phyloP scores from a whole-genome alignment of 2,888 invertebrate species.

The Lasius platythorax region DNA sequence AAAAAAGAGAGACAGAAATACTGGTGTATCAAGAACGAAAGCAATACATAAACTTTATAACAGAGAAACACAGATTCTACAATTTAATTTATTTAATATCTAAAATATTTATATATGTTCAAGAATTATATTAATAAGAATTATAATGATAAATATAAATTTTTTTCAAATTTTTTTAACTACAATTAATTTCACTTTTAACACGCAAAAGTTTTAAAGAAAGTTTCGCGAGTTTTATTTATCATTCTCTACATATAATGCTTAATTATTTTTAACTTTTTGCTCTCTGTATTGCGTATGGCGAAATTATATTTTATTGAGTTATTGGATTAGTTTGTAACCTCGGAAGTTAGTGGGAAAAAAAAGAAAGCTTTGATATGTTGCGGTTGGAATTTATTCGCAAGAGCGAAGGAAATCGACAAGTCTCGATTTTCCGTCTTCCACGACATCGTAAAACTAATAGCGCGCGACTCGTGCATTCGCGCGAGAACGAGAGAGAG shows the following conservation, averaged over 20 bases:
- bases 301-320: constrained; percentile 7
- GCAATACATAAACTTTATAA: not conserved
- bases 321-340: constrained; percentile 19
- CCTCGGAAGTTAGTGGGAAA: constrained; percentile 15
- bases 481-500: constrained; percentile 14
- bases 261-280: not conserved
- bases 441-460: constrained; percentile 42
- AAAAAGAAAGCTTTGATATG: constrained; percentile 21
- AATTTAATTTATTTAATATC: not conserved
- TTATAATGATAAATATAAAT: not conserved
- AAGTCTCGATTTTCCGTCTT: constrained; percentile 29
- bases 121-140: not conserved
- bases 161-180: not conserved
- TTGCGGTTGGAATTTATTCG: constrained; percentile 23
- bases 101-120: not conserved
- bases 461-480: constrained; percentile 6
- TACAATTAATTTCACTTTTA: not conserved
- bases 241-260: constrained; percentile 1
- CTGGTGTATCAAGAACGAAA: not conserved
- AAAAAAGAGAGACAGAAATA: not conserved
- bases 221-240: not conserved
- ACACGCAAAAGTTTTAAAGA: not conserved
- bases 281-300: not conserved
- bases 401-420: constrained; percentile 24
- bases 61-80: not conserved